phyloP scores from a whole-genome alignment of 2,113 vertebrate species.

The Rhea pennata region DNA sequence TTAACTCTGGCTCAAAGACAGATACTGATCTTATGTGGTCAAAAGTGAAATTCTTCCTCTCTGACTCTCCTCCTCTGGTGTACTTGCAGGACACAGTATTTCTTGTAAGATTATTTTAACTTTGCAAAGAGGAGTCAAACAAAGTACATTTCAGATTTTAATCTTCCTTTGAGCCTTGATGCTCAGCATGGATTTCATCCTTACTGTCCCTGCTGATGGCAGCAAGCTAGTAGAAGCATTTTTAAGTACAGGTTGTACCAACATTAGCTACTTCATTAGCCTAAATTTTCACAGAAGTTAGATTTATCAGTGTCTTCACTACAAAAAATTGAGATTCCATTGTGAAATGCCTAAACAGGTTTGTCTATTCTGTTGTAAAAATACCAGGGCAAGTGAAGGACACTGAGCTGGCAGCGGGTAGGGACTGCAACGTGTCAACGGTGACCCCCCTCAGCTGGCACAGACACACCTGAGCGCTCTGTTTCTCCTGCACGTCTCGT shows the following conservation, averaged over 20 bases:
- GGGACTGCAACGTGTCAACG: background rate
- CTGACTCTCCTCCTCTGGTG: background rate
- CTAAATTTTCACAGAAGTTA: background rate
- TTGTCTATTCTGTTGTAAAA: background rate
- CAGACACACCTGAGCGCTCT: background rate
- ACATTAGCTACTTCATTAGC: background rate
- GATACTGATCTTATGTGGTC: background rate
- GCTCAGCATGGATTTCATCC: background rate
- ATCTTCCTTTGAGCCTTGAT: background rate
- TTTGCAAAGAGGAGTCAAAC: background rate
- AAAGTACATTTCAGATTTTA: background rate
- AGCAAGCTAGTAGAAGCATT: background rate
- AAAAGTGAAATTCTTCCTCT: background rate
- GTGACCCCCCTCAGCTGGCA: background rate
- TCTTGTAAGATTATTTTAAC: background rate
- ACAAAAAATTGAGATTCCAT: background rate
- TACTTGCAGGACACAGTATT: background rate
- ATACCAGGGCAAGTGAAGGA: background rate
- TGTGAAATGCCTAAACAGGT: background rate
- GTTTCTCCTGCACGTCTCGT: background rate
- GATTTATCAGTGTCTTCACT: background rate
- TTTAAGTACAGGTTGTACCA: background rate
- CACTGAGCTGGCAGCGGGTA: background rate
- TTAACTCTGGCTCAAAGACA: background rate
- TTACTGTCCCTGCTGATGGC: background rate